phyloP scores from a whole-genome alignment of 2,888 invertebrate species.

The Tanytarsus gracilentus region DNA sequence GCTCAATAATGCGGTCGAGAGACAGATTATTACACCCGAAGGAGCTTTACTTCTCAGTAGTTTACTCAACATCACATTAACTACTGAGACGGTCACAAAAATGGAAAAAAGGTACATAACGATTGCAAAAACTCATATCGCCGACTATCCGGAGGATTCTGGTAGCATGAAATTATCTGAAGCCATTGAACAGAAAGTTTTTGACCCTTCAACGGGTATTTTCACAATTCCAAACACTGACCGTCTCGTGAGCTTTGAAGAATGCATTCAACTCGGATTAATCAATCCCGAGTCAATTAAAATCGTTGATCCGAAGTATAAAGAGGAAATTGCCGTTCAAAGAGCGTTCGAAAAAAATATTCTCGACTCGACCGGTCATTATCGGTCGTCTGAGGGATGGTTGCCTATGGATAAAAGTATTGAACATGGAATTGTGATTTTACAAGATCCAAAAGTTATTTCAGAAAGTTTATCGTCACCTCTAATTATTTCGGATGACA shows the following conservation, averaged over 20 bases:
- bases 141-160: constrained; percentile 37
- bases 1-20: constrained; percentile 76
- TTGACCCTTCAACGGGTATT: constrained; percentile 73
- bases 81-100: constrained; percentile 77
- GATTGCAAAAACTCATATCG: constrained; percentile 56
- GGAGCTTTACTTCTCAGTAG: constrained; percentile 80
- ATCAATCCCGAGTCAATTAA: constrained; percentile 75
- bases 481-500: constrained; percentile 34
- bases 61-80: constrained; percentile 76
- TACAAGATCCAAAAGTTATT: constrained; percentile 45
- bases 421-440: constrained; percentile 52
- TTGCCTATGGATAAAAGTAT: constrained; percentile 70
- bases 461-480: constrained; percentile 35
- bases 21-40: constrained; percentile 74
- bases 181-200: constrained; percentile 71
- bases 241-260: constrained; percentile 71
- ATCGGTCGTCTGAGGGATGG: constrained; percentile 48
- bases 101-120: constrained; percentile 75
- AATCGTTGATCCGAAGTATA: constrained; percentile 68
- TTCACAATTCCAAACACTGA: constrained; percentile 83
- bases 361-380: constrained; percentile 69
- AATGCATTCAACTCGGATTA: constrained; percentile 76
- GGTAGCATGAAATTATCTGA: constrained; percentile 77
- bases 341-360: constrained; percentile 71
- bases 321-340: constrained; percentile 56